Conservation (phyloP, 2,113 vertebrate species). For the Dromaius novaehollandiae region DNA sequence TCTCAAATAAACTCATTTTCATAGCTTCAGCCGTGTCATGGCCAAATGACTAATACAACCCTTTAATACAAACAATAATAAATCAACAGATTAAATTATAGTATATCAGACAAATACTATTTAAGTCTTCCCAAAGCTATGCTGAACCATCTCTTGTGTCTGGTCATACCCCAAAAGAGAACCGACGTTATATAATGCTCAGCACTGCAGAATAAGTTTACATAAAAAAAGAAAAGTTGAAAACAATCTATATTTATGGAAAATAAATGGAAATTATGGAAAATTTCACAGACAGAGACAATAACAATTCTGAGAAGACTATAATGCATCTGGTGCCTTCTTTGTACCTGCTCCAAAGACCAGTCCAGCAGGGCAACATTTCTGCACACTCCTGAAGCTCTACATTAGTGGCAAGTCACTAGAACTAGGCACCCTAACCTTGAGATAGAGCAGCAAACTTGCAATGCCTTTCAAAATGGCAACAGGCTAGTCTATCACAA, state of each 20-base stretch:
- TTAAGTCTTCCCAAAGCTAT: slow-evolving; percentile 5
- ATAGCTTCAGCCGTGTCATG: background rate
- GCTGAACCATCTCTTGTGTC: background rate
- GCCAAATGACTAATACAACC: background rate
- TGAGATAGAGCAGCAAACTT: background rate
- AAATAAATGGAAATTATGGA: no score
- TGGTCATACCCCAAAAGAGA: slow-evolving; percentile 6
- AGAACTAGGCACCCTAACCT: background rate
- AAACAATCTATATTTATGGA: slow-evolving; percentile 8
- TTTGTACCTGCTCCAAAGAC: background rate
- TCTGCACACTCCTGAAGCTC: background rate
- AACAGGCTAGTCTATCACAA: background rate
- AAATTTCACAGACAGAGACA: background rate
- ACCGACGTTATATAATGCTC: background rate
- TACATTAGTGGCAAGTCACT: background rate
- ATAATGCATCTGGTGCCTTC: background rate
- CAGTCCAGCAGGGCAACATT: background rate
- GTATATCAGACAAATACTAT: slow-evolving; percentile 35
- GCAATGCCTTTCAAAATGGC: background rate
- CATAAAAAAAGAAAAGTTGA: background rate
- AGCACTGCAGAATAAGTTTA: background rate
- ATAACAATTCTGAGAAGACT: background rate
- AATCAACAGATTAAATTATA: slow-evolving; percentile 30
- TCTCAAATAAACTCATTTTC: background rate
- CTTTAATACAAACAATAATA: slow-evolving; percentile 26